Evolutionary conservation across 1,140 invertebrate species (phyloP), one percentile per base, ranked within the genome.

Genomic region (Leptoteleia sp.): DNA sequence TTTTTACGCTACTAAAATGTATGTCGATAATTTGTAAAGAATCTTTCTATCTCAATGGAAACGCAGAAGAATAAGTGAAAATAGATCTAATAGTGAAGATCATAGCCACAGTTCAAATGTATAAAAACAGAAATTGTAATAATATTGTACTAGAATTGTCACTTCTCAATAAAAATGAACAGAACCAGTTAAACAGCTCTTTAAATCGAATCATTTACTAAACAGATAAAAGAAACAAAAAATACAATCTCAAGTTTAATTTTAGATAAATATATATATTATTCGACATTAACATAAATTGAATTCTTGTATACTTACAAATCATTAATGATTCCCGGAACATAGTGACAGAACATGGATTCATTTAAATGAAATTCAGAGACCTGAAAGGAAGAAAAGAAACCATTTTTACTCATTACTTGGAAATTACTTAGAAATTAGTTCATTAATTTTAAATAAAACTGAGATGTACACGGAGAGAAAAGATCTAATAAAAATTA

Each of bases 281-380:
- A n/a, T n/a, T n/a, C n/a, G n/a, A n/a, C n/a, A n/a, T n/a, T n/a
- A n/a, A n/a, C n/a, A n/a, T n/a, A n/a, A n/a, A n/a, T n/a, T n/a
- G n/a, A n/a, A n/a, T n/a, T n/a, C n/a, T n/a, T n/a, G n/a, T n/a
- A 54, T 52, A 76, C 72, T 62, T 55, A 76, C 72, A 62, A 64
- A 64, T 64, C 48, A 76, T 16, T 57, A 70, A 35, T 38, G 35
- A 62, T 57, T 33, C 19, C 17, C 42, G 64, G 15, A 64, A 25
- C 73, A 76, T 76, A 42, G 22, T 76, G 64, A 40, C 62, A 62
- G 15, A 76, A 42, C 72, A 76, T 76, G 62, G 72, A 76, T 67
- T 76, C 57, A 68, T 68, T 55, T 57, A 68, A 42, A 3, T 6
- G 48, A 4, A 52, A 11, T 31, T 59, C 55, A 55, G 37, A 47